Percentiles rank a stretch among this genome's conserved stretches.
Evolutionary conservation across 2,888 invertebrate genomes (phyloP).

Genomic region (Diaphora mendica): DNA sequence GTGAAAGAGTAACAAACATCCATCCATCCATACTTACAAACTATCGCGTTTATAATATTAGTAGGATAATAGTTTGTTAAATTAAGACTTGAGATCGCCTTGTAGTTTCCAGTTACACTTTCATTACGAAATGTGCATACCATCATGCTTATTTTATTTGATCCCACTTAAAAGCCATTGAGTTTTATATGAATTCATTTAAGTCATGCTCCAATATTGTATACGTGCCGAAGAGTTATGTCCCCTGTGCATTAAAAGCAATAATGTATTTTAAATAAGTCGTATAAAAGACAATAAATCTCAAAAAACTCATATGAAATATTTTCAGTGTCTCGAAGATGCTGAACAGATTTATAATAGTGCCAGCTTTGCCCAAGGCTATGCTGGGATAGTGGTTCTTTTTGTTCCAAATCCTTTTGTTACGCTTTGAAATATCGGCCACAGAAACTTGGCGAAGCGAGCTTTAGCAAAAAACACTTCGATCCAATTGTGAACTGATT

Average conservation of each 20-base stretch:
- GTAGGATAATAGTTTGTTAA: too few relatives aligned
- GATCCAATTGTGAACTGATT: conserved; percentile 17
- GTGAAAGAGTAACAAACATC: too few relatives aligned
- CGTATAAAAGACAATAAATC: conserved; percentile 9
- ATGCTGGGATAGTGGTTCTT: conserved; percentile 34
- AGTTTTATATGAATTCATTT: neutral
- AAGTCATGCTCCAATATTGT: neutral
- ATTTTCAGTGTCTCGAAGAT: conserved; percentile 27
- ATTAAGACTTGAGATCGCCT: too few relatives aligned
- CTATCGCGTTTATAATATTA: too few relatives aligned
- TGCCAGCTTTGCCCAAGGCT: conserved; percentile 38
- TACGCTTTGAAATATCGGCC: conserved; percentile 40
- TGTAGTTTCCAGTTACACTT: neutral
- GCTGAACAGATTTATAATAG: conserved; percentile 44
- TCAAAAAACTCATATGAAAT: conserved; percentile 39
- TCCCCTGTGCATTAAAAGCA: neutral
- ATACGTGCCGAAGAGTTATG: neutral
- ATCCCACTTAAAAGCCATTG: neutral
- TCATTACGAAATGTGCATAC: neutral
- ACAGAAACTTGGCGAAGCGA: conserved; percentile 25
- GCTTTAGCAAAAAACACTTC: conserved; percentile 41
- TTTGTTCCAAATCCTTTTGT: conserved; percentile 46
- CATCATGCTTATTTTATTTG: neutral
- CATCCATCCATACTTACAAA: too few relatives aligned
- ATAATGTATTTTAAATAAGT: neutral